Conservation (phyloP, 2,888 invertebrate genomes). For the Cepaea hortensis region DNA sequence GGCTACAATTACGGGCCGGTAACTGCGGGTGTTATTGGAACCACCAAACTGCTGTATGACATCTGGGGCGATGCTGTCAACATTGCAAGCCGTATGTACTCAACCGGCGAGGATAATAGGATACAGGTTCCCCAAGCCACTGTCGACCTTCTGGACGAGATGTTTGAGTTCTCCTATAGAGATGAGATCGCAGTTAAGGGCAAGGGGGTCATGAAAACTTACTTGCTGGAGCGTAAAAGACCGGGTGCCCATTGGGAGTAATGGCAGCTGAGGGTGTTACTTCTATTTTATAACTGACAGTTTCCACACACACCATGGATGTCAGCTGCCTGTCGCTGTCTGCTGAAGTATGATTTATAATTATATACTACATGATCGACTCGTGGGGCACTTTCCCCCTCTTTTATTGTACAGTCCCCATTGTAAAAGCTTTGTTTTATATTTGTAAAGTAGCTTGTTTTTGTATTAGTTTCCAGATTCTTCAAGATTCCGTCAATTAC, state of each 20-base stretch:
- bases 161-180: constrained; percentile 92
- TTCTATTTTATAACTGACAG: too few species aligned
- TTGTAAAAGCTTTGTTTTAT: too few species aligned
- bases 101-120: constrained; percentile 90
- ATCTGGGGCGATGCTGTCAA: constrained; percentile 99
- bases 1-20: constrained; percentile 96
- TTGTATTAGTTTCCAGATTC: too few species aligned
- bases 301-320: too few species aligned
- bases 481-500: not conserved
- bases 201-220: constrained; percentile 95
- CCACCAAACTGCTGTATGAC: constrained; percentile 95
- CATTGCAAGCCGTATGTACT: constrained; percentile 97
- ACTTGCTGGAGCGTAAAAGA: constrained; percentile 79
- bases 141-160: constrained; percentile 81
- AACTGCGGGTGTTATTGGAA: constrained; percentile 96
- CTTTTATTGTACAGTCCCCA: too few species aligned
- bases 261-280: not conserved
- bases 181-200: constrained; percentile 97
- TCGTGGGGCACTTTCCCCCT: too few species aligned
- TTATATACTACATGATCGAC: too few species aligned
- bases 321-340: not conserved
- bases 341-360: not conserved
- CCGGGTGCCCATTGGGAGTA: constrained; percentile 63
- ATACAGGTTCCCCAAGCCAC: constrained; percentile 79
- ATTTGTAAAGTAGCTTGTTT: too few species aligned